Evolutionary conservation across 2,888 invertebrate genomes (phyloP).

Genomic region (Gastracanthus pulcherrimus): DNA sequence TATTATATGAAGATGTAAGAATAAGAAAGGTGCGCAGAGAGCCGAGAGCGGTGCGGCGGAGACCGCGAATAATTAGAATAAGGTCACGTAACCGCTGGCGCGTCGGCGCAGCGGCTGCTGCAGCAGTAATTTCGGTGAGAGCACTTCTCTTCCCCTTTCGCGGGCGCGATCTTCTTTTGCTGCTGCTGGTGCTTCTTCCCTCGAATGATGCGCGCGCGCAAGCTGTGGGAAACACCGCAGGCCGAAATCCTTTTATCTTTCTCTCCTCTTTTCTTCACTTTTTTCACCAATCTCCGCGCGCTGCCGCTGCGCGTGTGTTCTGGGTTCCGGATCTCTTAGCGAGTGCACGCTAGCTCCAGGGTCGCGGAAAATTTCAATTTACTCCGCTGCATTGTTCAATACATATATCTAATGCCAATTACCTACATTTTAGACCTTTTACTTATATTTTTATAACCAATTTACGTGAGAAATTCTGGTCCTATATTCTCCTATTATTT

Average conservation of each 20-base stretch:
- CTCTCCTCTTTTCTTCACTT: constrained; percentile 24
- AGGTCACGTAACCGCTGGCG: constrained; percentile 52
- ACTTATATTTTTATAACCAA: not conserved
- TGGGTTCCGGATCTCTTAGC: constrained; percentile 44
- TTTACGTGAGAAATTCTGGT: constrained; percentile 1
- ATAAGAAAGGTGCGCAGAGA: constrained; percentile 5
- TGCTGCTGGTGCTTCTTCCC: not conserved
- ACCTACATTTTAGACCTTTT: constrained; percentile 7
- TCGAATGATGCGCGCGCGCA: constrained; percentile 23
- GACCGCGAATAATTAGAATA: constrained; percentile 56
- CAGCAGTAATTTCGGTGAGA: constrained; percentile 51
- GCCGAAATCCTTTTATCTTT: constrained; percentile 42
- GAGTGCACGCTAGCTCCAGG: constrained; percentile 36
- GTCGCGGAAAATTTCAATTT: constrained; percentile 43
- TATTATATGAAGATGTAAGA: constrained; percentile 40
- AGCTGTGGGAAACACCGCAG: constrained; percentile 54
- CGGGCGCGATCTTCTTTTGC: not conserved
- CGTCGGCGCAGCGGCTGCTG: not conserved
- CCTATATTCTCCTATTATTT: no score
- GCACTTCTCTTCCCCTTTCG: constrained; percentile 13
- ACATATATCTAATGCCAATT: constrained; percentile 14
- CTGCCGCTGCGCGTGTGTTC: not conserved
- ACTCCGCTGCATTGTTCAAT: constrained; percentile 20
- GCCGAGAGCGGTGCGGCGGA: not conserved
- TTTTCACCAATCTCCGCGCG: constrained; percentile 27